Percentiles rank a stretch among this genome's conserved stretches.
These are phyloP conservation scores for Ctenodactylus gundi DNA, from an alignment of 2,113 vertebrate genomes.

Conservation along the genomic window DNA sequence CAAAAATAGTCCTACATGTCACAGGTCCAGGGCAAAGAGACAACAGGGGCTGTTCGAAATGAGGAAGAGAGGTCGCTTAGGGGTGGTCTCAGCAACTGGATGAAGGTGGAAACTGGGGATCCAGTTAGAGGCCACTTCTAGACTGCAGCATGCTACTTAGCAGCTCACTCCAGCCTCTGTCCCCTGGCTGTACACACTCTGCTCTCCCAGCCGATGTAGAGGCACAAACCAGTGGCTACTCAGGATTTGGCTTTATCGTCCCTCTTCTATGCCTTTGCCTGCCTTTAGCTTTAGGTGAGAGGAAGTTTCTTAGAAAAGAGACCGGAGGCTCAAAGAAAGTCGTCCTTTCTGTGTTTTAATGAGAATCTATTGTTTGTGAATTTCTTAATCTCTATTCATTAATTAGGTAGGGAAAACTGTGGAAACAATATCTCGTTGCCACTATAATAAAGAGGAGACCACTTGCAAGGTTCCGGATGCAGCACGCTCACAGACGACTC, in stretches of 20 bases:
- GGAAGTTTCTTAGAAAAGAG: neutral
- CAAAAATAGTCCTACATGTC: slow-evolving; percentile 61
- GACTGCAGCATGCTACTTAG: neutral
- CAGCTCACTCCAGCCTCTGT: neutral
- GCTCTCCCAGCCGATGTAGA: neutral
- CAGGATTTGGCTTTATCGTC: slow-evolving; percentile 95
- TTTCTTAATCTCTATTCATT: neutral
- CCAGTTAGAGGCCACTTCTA: neutral
- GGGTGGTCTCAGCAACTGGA: neutral
- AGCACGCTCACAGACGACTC: rapidly evolving
- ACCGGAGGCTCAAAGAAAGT: neutral
- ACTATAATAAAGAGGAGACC: neutral
- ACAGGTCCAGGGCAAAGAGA: neutral
- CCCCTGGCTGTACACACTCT: neutral
- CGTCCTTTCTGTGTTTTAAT: neutral
- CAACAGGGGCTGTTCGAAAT: neutral
- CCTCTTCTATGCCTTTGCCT: slow-evolving; percentile 93
- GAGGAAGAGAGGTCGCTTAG: neutral
- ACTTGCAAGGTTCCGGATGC: neutral
- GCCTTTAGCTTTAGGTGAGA: neutral
- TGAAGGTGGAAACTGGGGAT: neutral
- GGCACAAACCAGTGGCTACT: slow-evolving; percentile 73
- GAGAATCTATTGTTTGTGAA: neutral
- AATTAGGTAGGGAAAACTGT: neutral
- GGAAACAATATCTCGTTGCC: neutral